Evolutionary conservation across 2,113 vertebrate species (phyloP).

Genomic region (Perca flavescens): DNA sequence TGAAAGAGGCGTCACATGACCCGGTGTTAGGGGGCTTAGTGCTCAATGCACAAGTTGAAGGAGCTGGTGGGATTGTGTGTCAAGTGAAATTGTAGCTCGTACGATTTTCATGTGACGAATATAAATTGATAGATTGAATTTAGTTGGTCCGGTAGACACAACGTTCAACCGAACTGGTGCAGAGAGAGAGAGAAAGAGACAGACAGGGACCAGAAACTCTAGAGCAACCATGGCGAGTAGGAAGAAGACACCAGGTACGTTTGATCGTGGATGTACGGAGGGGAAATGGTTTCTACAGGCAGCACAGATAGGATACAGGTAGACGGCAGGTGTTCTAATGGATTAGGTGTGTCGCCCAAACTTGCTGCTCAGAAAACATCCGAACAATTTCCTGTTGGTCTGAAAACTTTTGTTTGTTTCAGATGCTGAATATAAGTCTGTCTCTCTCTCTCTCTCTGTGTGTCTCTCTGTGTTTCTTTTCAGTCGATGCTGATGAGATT

Average conservation of each 20-base stretch:
- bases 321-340: background rate
- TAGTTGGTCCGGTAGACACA: slow-evolving; percentile 48
- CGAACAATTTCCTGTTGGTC: background rate
- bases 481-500: slow-evolving; percentile 95
- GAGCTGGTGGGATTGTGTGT: no score
- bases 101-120: no score
- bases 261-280: background rate
- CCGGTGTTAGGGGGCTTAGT: slow-evolving; percentile 59
- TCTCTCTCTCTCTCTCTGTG: background rate
- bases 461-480: slow-evolving; percentile 14
- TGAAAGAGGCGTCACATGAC: slow-evolving; percentile 74
- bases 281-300: background rate
- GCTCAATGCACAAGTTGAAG: no score
- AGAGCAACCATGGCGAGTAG: slow-evolving; percentile 73
- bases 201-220: slow-evolving; percentile 11
- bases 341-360: background rate
- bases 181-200: slow-evolving; percentile 16
- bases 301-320: background rate
- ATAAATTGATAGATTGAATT: no score
- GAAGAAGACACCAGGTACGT: slow-evolving; percentile 78
- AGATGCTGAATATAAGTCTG: background rate
- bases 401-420: background rate
- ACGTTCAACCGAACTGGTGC: slow-evolving; percentile 16
- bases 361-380: background rate
- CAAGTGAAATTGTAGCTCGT: no score